Evolutionary conservation across 2,797 vertebrate species (phyloP).

Genomic region (Leptatherina wallacei): DNA sequence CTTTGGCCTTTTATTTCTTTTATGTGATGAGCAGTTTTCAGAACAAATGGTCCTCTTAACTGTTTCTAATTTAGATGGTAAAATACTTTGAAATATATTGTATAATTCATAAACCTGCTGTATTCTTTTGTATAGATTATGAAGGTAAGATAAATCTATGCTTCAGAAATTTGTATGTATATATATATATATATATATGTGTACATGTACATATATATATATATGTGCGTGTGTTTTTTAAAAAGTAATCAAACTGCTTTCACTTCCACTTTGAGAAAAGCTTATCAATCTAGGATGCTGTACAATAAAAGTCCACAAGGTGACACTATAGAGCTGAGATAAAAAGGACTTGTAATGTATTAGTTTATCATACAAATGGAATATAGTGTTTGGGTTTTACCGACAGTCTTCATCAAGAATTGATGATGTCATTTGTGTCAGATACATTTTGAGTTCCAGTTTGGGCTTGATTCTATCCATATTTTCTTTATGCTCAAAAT

Average conservation of each 20-base stretch:
- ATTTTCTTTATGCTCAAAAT: background rate
- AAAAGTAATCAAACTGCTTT: too few relatives aligned
- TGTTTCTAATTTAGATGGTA: background rate
- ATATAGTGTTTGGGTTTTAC: background rate
- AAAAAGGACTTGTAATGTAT: background rate
- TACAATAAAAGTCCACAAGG: slow-evolving; percentile 38
- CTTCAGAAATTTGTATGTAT: too few relatives aligned
- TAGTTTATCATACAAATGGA: background rate
- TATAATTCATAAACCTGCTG: background rate
- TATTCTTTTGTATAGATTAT: too few relatives aligned
- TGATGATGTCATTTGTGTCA: background rate
- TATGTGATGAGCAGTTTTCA: background rate
- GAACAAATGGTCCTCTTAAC: background rate
- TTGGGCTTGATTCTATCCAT: background rate
- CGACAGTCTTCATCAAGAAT: background rate
- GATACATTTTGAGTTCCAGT: background rate
- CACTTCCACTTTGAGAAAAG: too few relatives aligned
- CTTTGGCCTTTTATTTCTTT: slow-evolving; percentile 20
- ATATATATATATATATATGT: too few relatives aligned
- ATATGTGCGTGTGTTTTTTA: too few relatives aligned
- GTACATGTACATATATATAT: too few relatives aligned
- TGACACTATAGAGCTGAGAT: slow-evolving; percentile 26
- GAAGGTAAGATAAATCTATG: background rate
- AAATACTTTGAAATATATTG: background rate
- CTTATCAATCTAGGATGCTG: background rate